Evolutionary conservation across 2,113 vertebrate species (phyloP).

Genomic region (Albula glossodonta): DNA sequence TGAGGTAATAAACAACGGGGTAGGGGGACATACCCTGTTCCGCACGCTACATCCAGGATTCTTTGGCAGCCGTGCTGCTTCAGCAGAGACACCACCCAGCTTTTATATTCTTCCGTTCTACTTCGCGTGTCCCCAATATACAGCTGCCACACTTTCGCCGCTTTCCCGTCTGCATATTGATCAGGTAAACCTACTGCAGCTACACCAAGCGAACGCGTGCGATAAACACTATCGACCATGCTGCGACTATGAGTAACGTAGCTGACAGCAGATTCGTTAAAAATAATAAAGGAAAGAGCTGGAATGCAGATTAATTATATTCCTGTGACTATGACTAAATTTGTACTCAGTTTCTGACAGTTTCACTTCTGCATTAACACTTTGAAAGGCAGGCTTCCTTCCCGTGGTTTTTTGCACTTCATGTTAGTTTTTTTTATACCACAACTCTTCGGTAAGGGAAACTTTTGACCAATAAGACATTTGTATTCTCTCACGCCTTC

Average conservation of each 20-base stretch:
- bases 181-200: slow-evolving; percentile 90
- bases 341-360: neutral
- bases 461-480: slow-evolving; percentile 64
- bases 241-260: neutral
- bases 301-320: neutral
- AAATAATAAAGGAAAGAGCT: too few species aligned
- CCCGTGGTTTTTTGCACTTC: neutral
- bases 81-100: slow-evolving; percentile 84
- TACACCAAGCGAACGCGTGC: slow-evolving; percentile 91
- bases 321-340: neutral
- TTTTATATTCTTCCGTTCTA: slow-evolving; percentile 86
- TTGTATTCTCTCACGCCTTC: slow-evolving; percentile 49
- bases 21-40: slow-evolving; percentile 80
- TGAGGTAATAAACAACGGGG: neutral
- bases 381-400: neutral
- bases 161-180: slow-evolving; percentile 91
- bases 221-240: slow-evolving; percentile 89
- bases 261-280: neutral
- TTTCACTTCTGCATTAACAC: neutral
- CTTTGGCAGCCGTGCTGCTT: slow-evolving; percentile 72
- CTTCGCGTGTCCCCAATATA: slow-evolving; percentile 91
- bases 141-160: slow-evolving; percentile 90
- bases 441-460: slow-evolving; percentile 22
- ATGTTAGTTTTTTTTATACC: slow-evolving; percentile 56
- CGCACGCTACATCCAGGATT: slow-evolving; percentile 92